Percentiles rank a stretch among this genome's conserved stretches.
These are phyloP conservation scores for Solen grandis DNA, from an alignment of 1,140 invertebrate species.

Conservation along the genomic window DNA sequence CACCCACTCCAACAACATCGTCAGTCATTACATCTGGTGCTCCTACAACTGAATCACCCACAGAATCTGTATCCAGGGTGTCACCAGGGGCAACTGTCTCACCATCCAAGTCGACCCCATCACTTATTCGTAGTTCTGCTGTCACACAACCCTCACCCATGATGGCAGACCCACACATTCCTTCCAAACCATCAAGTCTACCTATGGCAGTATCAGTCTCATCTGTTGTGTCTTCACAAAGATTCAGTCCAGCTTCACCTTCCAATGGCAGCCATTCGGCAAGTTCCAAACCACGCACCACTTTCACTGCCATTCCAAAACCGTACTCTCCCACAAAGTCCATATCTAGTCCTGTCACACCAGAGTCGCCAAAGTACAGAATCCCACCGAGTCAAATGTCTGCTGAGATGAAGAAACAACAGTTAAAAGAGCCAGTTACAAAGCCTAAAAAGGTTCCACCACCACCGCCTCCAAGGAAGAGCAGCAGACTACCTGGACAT, in stretches of 20 bases:
- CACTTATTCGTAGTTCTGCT: slow-evolving; percentile 15
- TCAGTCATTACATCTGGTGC: slow-evolving; percentile 33
- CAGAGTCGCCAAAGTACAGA: slow-evolving; percentile 34
- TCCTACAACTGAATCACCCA: slow-evolving; percentile 42
- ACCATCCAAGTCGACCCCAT: neutral
- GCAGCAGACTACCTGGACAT: slow-evolving; percentile 56
- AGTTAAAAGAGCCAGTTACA: slow-evolving; percentile 21
- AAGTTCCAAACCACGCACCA: slow-evolving; percentile 12
- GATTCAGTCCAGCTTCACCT: slow-evolving; percentile 48
- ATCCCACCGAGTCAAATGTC: slow-evolving; percentile 41
- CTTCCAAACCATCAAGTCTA: slow-evolving; percentile 37
- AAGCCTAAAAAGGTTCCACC: slow-evolving; percentile 65
- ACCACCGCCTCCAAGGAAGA: slow-evolving; percentile 64
- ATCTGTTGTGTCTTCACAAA: slow-evolving; percentile 20
- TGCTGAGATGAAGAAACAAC: slow-evolving; percentile 4
- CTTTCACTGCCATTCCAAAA: slow-evolving; percentile 55
- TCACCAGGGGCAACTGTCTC: slow-evolving; percentile 38
- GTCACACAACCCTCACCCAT: slow-evolving; percentile 25
- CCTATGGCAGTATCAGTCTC: slow-evolving; percentile 15
- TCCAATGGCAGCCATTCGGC: neutral
- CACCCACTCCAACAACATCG: slow-evolving; percentile 53
- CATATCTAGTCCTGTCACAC: slow-evolving; percentile 31
- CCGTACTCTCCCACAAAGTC: slow-evolving; percentile 51
- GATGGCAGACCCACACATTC: slow-evolving; percentile 14
- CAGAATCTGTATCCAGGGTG: slow-evolving; percentile 43